Conservation (phyloP, 2,888 invertebrate genomes). For the Malthinus flaveolus region DNA sequence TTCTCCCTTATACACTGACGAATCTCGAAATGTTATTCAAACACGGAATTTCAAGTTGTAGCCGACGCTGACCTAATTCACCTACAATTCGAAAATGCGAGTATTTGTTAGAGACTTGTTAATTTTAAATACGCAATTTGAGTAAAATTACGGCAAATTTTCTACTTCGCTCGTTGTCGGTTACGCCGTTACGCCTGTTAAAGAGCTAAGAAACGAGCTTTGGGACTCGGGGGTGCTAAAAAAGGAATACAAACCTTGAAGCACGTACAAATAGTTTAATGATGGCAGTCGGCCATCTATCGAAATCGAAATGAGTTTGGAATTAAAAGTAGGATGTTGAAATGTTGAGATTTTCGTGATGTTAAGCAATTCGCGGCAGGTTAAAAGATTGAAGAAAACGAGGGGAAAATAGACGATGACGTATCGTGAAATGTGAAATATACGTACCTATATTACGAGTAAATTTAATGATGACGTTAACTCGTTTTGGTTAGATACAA, state of each 20-base stretch:
- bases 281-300: not conserved
- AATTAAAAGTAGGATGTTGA: not conserved
- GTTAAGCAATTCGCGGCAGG: not conserved
- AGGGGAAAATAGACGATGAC: no score
- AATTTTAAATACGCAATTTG: not conserved
- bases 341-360: not conserved
- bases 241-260: slow-evolving; percentile 3
- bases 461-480: no score
- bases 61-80: no score
- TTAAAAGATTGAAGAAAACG: not conserved
- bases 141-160: not conserved
- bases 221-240: not conserved
- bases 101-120: no score
- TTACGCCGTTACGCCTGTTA: not conserved
- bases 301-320: not conserved
- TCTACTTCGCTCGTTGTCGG: not conserved
- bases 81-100: no score
- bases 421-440: no score
- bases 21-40: not conserved
- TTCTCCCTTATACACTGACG: not conserved
- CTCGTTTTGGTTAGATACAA: no score
- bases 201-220: not conserved
- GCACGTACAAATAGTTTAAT: slow-evolving; percentile 7
- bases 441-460: no score
- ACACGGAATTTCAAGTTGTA: not conserved